Evolutionary conservation across 2,113 vertebrate species (phyloP), one percentile per base, ranked within the genome.

Genomic region (Cardinalis cardinalis): DNA sequence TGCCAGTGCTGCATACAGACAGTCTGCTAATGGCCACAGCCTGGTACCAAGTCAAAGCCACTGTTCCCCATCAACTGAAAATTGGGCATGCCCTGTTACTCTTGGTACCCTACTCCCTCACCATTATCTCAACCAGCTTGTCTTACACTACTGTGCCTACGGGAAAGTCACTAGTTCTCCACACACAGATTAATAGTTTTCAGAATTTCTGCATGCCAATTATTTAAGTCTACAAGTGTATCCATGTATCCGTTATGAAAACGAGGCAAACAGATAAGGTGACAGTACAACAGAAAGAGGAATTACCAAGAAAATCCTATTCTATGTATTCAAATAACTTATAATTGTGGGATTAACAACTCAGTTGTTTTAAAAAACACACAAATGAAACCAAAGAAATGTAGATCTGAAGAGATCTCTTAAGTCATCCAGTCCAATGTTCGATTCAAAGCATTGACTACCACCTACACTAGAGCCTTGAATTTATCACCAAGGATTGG

Each of bases 101-200:
- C 8, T 4, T 46, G 32, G 32, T 36, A 83, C 10, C 20, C 11
- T 14, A 40, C 16, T 71, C 38, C 29, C 29, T 24, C 34, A 88
- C 2, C 32, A 46, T 8, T 46, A 36, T 18, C 43, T 76, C 52
- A 88, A 64, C 0, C n/a, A 90, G 31, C 7, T 31, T 25, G 29
- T 28, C 32, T 7, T 49, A 44, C 13, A 25, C 6, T 34, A 40
- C 38, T 43, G 24, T 5, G 4, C 21, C 51, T 77, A 83, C 18
- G 74, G 55, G 17, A 36, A 63, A 73, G 34, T 55, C 46, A 66
- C 16, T 32, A 41, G 14, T 8, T 61, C 65, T 81, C 40, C 32
- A 69, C 1, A 2, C 5, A 38, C 1, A 77, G 6, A 65, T 23
- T 23, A 59, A 69, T 0, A 43, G 6, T 23, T 74, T 66, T 36